These are phyloP conservation scores for Buathra laborator DNA, from an alignment of 2,888 invertebrate species.

Conservation along the genomic window DNA sequence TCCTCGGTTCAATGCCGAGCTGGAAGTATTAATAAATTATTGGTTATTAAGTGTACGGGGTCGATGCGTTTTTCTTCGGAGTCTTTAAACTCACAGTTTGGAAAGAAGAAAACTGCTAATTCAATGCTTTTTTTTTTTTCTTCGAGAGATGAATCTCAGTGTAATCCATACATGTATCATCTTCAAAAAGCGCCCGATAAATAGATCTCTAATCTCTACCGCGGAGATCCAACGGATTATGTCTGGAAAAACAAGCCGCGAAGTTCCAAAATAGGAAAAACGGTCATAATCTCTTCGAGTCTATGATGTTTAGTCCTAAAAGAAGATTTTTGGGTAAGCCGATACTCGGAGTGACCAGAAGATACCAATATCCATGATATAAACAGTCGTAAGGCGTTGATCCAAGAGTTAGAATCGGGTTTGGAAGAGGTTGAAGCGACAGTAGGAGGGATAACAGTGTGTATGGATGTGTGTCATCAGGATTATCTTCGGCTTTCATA, in stretches of 20 bases:
- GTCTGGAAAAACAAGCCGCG: constrained; percentile 21
- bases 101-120: background rate
- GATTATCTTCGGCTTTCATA: constrained; percentile 47
- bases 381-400: background rate
- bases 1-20: constrained; percentile 80
- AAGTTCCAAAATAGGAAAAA: constrained; percentile 10
- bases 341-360: background rate
- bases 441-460: constrained; percentile 51
- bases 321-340: background rate
- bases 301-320: background rate
- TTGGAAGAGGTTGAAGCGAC: constrained; percentile 50
- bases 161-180: background rate
- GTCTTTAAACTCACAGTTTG: background rate
- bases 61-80: constrained; percentile 41
- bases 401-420: background rate
- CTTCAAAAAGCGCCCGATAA: background rate
- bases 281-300: background rate
- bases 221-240: background rate
- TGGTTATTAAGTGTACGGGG: constrained; percentile 81
- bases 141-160: background rate
- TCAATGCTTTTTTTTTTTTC: background rate
- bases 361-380: background rate
- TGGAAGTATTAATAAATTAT: constrained; percentile 84
- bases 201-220: constrained; percentile 3
- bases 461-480: constrained; percentile 39